Conservation (phyloP, 2,113 vertebrate genomes). For the Nesoenas mayeri region DNA sequence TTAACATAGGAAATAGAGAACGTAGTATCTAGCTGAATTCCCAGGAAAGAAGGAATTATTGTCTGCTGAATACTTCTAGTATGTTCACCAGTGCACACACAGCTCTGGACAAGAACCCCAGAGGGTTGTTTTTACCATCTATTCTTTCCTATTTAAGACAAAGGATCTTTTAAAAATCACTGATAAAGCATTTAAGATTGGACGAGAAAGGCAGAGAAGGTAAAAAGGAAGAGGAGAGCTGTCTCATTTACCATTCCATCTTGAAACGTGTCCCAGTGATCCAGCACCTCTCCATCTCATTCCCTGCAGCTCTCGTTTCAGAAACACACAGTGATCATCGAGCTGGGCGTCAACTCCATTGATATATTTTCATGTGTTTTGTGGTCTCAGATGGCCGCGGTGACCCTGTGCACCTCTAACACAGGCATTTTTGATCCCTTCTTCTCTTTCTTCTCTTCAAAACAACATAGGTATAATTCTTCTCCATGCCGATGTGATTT, state of each 20-base stretch:
- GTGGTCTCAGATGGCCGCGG: rapidly evolving
- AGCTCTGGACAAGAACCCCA: background rate
- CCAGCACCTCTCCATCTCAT: background rate
- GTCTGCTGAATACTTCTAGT: background rate
- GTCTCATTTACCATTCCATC: background rate
- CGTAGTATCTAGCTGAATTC: background rate
- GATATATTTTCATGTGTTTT: no score
- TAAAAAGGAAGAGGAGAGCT: background rate
- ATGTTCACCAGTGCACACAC: background rate
- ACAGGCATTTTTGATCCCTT: background rate
- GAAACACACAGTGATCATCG: background rate
- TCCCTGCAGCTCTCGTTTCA: background rate
- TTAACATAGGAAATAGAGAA: background rate
- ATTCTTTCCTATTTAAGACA: background rate
- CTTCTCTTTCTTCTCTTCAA: background rate
- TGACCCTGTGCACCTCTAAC: background rate
- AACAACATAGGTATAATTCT: background rate
- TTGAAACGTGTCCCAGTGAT: background rate
- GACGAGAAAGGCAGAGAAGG: background rate
- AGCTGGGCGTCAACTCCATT: background rate
- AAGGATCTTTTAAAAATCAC: background rate
- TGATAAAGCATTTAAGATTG: background rate
- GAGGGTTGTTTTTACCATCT: background rate
- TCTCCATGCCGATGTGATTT: background rate
- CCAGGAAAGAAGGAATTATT: background rate